Evolutionary conservation across 2,113 vertebrate species (phyloP).

Genomic region (Peromyscus maniculatus): DNA sequence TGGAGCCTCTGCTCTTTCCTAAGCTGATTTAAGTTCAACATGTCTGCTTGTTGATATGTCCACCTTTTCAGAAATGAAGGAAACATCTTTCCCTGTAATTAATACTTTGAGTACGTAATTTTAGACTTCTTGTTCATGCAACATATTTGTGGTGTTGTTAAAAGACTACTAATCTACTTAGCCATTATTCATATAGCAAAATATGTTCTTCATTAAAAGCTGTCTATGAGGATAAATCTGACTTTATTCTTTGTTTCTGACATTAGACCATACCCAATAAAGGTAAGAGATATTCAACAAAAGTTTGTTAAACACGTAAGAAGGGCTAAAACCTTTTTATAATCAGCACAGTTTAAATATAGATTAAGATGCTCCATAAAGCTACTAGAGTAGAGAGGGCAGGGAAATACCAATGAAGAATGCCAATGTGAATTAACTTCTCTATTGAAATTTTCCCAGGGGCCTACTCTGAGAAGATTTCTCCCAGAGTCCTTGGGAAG

Average conservation of each 20-base stretch:
- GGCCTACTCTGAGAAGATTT: too few relatives aligned
- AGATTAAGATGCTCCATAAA: not conserved
- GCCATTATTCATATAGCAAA: not conserved
- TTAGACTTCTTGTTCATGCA: not conserved
- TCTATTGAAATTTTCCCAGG: too few relatives aligned
- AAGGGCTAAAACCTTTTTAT: not conserved
- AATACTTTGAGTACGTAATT: not conserved
- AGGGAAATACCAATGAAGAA: not conserved
- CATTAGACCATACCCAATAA: not conserved
- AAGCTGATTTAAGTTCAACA: not conserved
- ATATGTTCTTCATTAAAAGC: not conserved
- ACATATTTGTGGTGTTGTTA: not conserved
- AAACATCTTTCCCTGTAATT: not conserved
- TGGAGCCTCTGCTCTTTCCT: not conserved
- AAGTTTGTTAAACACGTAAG: not conserved
- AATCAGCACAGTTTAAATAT: constrained; percentile 2
- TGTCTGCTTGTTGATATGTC: not conserved
- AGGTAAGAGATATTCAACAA: not conserved
- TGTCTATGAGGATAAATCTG: not conserved
- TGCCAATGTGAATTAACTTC: not conserved
- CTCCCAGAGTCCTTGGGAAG: too few relatives aligned
- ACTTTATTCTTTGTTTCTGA: constrained; percentile 10
- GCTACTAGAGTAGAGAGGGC: not conserved
- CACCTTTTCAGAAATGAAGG: not conserved
- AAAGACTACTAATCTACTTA: not conserved